Base-by-base conservation (phyloP, 2,113 vertebrate species). In the Odontophorus gujanensis region DNA sequence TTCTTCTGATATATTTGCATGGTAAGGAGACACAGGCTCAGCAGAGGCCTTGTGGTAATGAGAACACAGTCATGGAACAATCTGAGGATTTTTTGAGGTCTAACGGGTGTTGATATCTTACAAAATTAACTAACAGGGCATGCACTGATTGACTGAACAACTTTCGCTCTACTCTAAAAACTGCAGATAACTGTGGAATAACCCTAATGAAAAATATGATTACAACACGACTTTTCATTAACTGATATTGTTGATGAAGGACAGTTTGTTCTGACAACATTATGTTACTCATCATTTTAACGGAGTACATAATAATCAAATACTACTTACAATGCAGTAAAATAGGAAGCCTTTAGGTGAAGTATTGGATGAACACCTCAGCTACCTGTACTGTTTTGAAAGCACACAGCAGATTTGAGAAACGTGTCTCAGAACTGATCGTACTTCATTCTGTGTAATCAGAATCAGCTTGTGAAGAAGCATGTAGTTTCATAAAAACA, bases 261-360 rank as follows among this genome's bases (percentile, higher is more conserved):
- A 87, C 28, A 59, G 38, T 93, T 87, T 87, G 72, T 91, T 80
- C 50, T 55, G 82, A 73, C 15, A 82, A 62, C 36, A n/a, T 51
- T 58, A 62, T 40, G 43, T 47, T 83, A 50, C 18, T 79, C n/a
- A 47, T 62, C 1, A 58, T 87, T 69, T 79, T 90, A 74, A 87
- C 58, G 55, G 53, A 67, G 50, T 28, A 30, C 9, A 11, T 62
- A n/a, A 74, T 43, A 42, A 67, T 74, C 36, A 63, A 79, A 51
- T 40, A 17, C 42, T 63, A 51, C 28, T 83, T 62, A 63, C 22
- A 62, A 50, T 50, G 28, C 36, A 62, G 6, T 40, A 28, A 42
- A 90, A 74, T 40, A 67, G 58, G 36, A 79, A 74, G 28, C 9
- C 24, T 78, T 3, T 40, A 77, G 78, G n/a, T 78, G 32, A 78